phyloP scores from a whole-genome alignment of 2,113 vertebrate genomes.

The Podarcis cretensis region DNA sequence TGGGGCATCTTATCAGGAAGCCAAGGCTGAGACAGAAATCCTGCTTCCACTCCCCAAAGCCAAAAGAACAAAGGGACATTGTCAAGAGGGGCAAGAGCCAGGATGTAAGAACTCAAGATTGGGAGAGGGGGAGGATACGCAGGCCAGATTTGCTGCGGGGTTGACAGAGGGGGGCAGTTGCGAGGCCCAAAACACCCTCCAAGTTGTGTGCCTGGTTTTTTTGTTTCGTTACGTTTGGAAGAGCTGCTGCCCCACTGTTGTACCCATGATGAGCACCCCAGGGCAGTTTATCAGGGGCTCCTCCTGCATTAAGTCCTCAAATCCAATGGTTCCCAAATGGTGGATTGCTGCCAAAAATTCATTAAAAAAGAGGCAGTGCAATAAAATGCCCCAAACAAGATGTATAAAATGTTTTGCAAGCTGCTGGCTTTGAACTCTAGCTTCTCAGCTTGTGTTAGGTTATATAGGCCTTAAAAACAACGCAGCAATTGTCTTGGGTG shows the following conservation, averaged over 20 bases:
- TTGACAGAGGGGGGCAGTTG: not conserved
- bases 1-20: slow-evolving; percentile 26
- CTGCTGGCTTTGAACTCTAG: not conserved
- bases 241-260: not conserved
- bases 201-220: not conserved
- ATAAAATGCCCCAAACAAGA: too few relatives aligned
- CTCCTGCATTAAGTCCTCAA: not conserved
- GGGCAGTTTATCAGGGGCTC: not conserved
- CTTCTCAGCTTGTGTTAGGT: not conserved
- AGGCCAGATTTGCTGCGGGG: not conserved
- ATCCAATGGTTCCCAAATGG: not conserved
- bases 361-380: not conserved
- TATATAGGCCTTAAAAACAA: not conserved
- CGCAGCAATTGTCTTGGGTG: not conserved
- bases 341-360: not conserved
- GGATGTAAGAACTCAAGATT: not conserved
- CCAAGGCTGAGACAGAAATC: not conserved
- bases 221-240: not conserved
- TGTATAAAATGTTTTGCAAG: not conserved
- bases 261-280: not conserved
- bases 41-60: slow-evolving; percentile 6
- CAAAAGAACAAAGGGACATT: slow-evolving; percentile 25
- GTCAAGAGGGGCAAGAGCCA: slow-evolving; percentile 16
- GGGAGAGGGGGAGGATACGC: not conserved
- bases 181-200: not conserved